phyloP scores from a whole-genome alignment of 1,140 invertebrate genomes.

The Sogatella furcifera region DNA sequence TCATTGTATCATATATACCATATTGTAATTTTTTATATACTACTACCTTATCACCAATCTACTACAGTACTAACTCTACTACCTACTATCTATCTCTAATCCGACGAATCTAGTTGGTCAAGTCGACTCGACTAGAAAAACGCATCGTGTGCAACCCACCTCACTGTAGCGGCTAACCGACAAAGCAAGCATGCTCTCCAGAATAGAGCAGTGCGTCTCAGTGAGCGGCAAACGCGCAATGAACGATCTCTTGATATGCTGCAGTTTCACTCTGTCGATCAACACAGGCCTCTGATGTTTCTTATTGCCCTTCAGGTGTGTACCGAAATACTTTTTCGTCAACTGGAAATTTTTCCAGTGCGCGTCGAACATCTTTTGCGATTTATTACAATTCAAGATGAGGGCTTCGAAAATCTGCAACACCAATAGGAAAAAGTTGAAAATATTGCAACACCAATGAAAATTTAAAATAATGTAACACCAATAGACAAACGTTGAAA shows the following conservation, averaged over 20 bases:
- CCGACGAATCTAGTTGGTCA: no score
- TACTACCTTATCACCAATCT: no score
- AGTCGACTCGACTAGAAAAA: no score
- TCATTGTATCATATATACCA: no score
- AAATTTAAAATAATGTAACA: no score
- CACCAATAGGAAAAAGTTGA: slow-evolving; percentile 10
- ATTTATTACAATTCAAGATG: slow-evolving; percentile 42
- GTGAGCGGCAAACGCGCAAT: slow-evolving; percentile 36
- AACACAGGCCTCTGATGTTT: slow-evolving; percentile 50
- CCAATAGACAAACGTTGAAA: no score
- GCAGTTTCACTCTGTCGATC: slow-evolving; percentile 49
- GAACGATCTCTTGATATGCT: slow-evolving; percentile 50
- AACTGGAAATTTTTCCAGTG: slow-evolving; percentile 46
- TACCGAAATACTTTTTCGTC: slow-evolving; percentile 47
- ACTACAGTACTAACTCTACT: no score
- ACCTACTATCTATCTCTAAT: no score
- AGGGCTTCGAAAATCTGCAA: slow-evolving; percentile 48
- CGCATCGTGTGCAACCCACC: slow-evolving; percentile 37
- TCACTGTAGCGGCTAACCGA: slow-evolving; percentile 56
- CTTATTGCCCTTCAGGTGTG: slow-evolving; percentile 47
- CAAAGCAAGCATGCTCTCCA: slow-evolving; percentile 51
- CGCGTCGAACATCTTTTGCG: slow-evolving; percentile 39
- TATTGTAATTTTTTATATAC: no score
- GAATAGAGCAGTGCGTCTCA: slow-evolving; percentile 44
- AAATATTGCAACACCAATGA: background rate